phyloP scores from a whole-genome alignment of 2,113 vertebrate genomes.

The Malaclemys terrapin region DNA sequence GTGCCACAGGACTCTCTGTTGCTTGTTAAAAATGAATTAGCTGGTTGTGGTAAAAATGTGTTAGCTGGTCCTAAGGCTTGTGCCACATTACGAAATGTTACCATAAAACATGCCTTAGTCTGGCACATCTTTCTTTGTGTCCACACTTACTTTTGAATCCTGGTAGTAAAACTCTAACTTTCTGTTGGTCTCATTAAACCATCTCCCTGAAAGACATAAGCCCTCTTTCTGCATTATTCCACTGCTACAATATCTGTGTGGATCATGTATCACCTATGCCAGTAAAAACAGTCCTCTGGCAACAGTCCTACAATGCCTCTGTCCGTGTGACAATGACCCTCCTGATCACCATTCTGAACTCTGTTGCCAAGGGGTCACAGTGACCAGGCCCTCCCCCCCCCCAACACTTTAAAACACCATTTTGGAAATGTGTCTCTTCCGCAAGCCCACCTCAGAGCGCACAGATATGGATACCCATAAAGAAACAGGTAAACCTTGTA shows the following conservation, averaged over 20 bases:
- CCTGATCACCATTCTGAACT: background rate
- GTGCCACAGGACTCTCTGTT: too few species aligned
- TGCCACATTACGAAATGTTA: background rate
- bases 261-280: background rate
- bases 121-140: background rate
- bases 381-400: accelerated
- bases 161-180: background rate
- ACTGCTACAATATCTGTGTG: background rate
- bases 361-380: background rate
- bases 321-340: background rate
- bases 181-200: background rate
- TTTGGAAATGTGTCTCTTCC: background rate
- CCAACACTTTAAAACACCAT: background rate
- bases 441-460: background rate
- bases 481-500: background rate
- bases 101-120: background rate
- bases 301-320: background rate
- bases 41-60: background rate
- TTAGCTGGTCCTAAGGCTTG: background rate
- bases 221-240: background rate
- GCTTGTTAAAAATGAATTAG: conserved; percentile 1
- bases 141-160: background rate
- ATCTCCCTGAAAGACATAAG: background rate
- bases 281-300: background rate
- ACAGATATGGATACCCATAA: background rate